Evolutionary conservation across 2,888 invertebrate genomes (phyloP), one percentile per base, ranked within the genome.

Genomic region (Villa cingulata): DNA sequence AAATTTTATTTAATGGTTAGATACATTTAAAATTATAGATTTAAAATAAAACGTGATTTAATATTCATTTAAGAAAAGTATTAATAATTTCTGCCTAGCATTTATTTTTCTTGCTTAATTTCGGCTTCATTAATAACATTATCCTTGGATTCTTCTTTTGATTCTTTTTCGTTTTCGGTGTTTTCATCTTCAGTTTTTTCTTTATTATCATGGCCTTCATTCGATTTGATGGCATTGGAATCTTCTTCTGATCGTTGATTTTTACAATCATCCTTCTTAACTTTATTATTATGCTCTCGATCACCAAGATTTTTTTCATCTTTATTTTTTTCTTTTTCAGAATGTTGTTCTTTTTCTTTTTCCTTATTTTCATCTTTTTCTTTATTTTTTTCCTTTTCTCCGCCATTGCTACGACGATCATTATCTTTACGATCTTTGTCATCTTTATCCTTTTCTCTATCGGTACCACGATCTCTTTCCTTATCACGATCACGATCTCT

Each of bases 401-500:
- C 19, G 14, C 34, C 41, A 19, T 45, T 34, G 12, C 12, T 12
- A 6, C 12, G 7, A 29, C 12, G 41, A 29, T 10, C 12, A 12
- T 6, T 12, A 29, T 46, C 37, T 54, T 54, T 14, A 55, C 51
- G 9, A 56, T 53, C 18, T 58, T 23, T 23, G 4, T 23, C 23
- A 23, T 23, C 53, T n/a, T 57, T 54, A 9, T 50, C 49, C 15
- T 52, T 47, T 45, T 36, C 51, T 48, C 29, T 53, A 16, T 53
- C 54, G 5, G 29, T 12, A 29, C 47, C 38, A 55, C 51, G 9
- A 57, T 53, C 18, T 36, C 45, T 38, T n/a, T n/a, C n/a, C n/a
- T n/a, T n/a, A 38, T 52, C 38, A 18, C 44, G 40, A 23, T 51
- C 48, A 38, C 42, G 45, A 10, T 51, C 54, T 23, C 42, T 39